Percentiles rank a stretch among this genome's conserved stretches.
Conservation (phyloP, 2,113 vertebrate species). For the Grammomys surdaster region DNA sequence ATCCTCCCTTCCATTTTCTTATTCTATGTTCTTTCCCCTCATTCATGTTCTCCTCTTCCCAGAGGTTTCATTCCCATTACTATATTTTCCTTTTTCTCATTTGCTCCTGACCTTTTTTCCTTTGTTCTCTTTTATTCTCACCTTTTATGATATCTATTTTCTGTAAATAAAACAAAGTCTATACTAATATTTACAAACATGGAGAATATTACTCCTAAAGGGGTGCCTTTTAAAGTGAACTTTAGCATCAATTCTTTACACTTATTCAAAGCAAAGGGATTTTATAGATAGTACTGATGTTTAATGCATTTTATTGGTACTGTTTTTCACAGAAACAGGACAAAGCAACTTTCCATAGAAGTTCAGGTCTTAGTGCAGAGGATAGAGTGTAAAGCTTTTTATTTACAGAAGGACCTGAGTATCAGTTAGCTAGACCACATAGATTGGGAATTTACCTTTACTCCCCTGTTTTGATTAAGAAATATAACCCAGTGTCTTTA, state of each 20-base stretch:
- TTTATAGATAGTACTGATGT: not conserved
- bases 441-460: not conserved
- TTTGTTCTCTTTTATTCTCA: not conserved
- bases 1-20: not conserved
- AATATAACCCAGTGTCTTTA: slow-evolving; percentile 7
- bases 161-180: not conserved
- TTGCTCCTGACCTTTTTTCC: not conserved
- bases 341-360: not conserved
- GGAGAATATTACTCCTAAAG: not conserved
- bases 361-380: not conserved
- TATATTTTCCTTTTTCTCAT: not conserved
- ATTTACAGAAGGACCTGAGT: not conserved
- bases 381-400: not conserved
- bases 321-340: not conserved
- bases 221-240: not conserved
- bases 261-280: not conserved
- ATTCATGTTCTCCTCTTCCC: not conserved
- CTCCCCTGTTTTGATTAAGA: not conserved
- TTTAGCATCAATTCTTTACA: not conserved
- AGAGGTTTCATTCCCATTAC: not conserved
- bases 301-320: not conserved
- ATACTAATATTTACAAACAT: not conserved
- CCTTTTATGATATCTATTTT: not conserved
- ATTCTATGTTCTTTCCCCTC: accelerated
- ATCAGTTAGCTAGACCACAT: not conserved